Percentiles rank a stretch among this genome's conserved stretches.
Evolutionary conservation across 2,888 invertebrate species (phyloP).

Genomic region (Lycaena phlaeas): DNA sequence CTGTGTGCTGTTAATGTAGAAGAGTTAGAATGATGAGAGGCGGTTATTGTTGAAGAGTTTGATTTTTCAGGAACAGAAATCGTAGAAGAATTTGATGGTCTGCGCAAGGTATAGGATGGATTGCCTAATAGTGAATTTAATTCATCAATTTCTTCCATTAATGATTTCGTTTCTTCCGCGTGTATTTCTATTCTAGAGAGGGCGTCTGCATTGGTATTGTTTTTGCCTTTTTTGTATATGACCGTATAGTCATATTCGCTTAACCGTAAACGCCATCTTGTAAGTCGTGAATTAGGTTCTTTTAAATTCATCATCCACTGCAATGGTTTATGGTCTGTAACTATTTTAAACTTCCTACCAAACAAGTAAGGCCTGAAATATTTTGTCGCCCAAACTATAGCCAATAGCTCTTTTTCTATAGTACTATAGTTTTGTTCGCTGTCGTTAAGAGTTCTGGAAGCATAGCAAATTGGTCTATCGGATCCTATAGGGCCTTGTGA

Average conservation of each 20-base stretch:
- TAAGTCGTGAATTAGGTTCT: conserved; percentile 20
- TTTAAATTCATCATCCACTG: too few species aligned
- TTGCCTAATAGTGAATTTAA: conserved; percentile 5
- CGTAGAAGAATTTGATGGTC: background rate
- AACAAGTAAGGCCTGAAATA: too few species aligned
- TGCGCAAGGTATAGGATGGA: conserved; percentile 2
- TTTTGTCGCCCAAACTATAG: conserved; percentile 24
- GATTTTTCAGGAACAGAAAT: too few species aligned
- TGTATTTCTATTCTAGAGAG: conserved; percentile 17
- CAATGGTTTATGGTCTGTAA: conserved; percentile 3
- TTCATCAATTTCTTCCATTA: conserved; percentile 10
- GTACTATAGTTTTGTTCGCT: conserved; percentile 25
- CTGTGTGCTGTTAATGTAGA: too few species aligned
- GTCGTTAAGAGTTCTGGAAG: conserved; percentile 21
- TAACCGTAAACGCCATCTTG: conserved; percentile 21
- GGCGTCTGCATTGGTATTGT: conserved; percentile 19
- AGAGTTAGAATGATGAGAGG: too few species aligned
- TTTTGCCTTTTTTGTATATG: conserved; percentile 18
- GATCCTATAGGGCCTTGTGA: conserved; percentile 21
- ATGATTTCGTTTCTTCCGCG: conserved; percentile 13
- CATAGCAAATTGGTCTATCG: conserved; percentile 21
- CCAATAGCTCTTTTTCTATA: conserved; percentile 28
- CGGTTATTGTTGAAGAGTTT: too few species aligned
- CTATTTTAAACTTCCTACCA: too few species aligned
- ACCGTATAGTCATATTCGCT: conserved; percentile 21